phyloP scores from a whole-genome alignment of 1,140 invertebrate species.

The Lucilia sericata region DNA sequence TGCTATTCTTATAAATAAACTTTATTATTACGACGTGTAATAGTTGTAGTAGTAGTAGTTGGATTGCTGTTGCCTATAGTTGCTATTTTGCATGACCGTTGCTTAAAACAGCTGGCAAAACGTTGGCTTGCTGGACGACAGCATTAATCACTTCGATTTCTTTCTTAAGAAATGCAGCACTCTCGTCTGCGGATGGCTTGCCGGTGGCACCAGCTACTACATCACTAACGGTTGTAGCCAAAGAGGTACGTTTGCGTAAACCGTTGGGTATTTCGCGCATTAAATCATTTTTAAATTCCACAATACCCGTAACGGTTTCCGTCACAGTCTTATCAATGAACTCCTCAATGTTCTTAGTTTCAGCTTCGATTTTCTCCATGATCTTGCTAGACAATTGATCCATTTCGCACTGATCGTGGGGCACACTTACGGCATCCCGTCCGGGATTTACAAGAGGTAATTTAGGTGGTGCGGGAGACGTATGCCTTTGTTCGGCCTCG shows the following conservation, averaged over 20 bases:
- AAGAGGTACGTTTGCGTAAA: constrained; percentile 50
- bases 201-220: constrained; percentile 55
- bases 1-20: not conserved
- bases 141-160: constrained; percentile 67
- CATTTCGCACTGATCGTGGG: constrained; percentile 66
- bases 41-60: not conserved
- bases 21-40: not conserved
- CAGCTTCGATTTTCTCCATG: constrained; percentile 66
- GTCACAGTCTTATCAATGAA: constrained; percentile 68
- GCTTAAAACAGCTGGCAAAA: constrained; percentile 65
- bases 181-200: constrained; percentile 55
- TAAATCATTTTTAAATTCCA: constrained; percentile 67
- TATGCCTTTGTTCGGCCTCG: constrained; percentile 31
- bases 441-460: constrained; percentile 51
- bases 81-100: constrained; percentile 68
- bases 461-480: constrained; percentile 39
- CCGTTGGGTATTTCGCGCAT: constrained; percentile 63
- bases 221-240: constrained; percentile 14
- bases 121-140: constrained; percentile 64
- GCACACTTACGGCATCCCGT: constrained; percentile 61
- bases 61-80: not conserved
- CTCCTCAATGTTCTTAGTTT: constrained; percentile 67
- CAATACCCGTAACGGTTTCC: constrained; percentile 66
- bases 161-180: constrained; percentile 63
- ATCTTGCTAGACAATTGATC: constrained; percentile 66